Conservation (phyloP, 2,888 invertebrate species). For the Leptinotarsa rubiginosa region DNA sequence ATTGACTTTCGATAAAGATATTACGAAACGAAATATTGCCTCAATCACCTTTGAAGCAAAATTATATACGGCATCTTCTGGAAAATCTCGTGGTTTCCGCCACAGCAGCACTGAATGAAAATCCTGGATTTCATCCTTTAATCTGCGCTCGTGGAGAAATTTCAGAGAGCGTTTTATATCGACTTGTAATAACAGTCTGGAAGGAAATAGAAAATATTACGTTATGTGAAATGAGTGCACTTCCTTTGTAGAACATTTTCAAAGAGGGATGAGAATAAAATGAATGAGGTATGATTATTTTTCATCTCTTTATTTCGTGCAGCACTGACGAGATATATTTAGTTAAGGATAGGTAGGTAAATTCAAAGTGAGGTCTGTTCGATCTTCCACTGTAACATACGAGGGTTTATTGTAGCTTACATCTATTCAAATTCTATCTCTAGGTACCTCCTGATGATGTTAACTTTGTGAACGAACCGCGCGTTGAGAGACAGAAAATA, state of each 20-base stretch:
- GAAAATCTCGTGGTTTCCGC: background rate
- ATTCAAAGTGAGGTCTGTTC: too few relatives aligned
- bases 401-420: too few relatives aligned
- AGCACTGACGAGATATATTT: background rate
- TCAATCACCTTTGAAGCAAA: background rate
- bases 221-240: background rate
- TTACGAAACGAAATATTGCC: too few relatives aligned
- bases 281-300: background rate
- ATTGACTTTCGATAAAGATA: too few relatives aligned
- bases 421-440: too few relatives aligned
- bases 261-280: background rate
- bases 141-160: background rate
- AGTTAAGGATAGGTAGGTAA: background rate
- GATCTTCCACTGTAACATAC: too few relatives aligned
- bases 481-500: too few relatives aligned
- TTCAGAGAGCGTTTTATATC: background rate
- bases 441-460: too few relatives aligned
- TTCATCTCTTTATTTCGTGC: background rate
- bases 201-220: background rate
- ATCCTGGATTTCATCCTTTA: background rate
- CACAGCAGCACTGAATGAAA: background rate
- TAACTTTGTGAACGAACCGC: too few relatives aligned
- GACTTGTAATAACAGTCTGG: background rate
- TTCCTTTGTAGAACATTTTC: background rate
- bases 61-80: background rate